Evolutionary conservation across 1,140 invertebrate species (phyloP), one percentile per base, ranked within the genome.

Genomic region (Lethrus apterus): DNA sequence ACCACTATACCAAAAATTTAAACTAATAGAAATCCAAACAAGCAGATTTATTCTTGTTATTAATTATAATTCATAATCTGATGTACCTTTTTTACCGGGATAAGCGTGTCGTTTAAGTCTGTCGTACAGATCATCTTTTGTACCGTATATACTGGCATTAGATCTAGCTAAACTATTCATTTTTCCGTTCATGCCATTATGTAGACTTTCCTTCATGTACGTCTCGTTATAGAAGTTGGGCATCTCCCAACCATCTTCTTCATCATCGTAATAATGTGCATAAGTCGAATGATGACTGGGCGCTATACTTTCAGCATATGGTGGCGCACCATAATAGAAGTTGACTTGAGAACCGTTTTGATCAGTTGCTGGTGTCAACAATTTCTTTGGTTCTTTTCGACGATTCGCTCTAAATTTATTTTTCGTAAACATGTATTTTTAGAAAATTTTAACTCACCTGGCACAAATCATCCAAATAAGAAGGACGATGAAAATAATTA

Each of bases 381-480:
- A 81, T 65, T 90, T 91, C 75, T 90, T 91, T 55, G 86, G 87
- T 73, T 91, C 87, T 57, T 86, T 83, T 60, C 85, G 80, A 52
- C 83, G 79, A 33, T 84, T 81, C 1, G 87, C 80, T 55, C 87
- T 85, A 60, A 32, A 32, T 32, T 32, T 32, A 32, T 11, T 32
- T 4, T 10, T 11, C n/a, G n/a, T 4, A 36, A 42, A 29, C 13
- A 14, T 5, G 4, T 4, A 14, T 23, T 18, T 14, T 11, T 10
- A 41, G 32, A 4, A 2, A 42, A 33, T 14, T 33, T 36, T 15
- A 20, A 26, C 48, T 62, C 65, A 86, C 81, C 86, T 85, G 24
- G 89, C 89, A 67, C 92, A 95, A 58, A 95, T 95, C 92, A 95
- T 95, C 91, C 92, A 95, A 40, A 95, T 89, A 10, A 95, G 79